Conservation (phyloP, 2,888 invertebrate genomes). For the Cactoblastis cactorum region DNA sequence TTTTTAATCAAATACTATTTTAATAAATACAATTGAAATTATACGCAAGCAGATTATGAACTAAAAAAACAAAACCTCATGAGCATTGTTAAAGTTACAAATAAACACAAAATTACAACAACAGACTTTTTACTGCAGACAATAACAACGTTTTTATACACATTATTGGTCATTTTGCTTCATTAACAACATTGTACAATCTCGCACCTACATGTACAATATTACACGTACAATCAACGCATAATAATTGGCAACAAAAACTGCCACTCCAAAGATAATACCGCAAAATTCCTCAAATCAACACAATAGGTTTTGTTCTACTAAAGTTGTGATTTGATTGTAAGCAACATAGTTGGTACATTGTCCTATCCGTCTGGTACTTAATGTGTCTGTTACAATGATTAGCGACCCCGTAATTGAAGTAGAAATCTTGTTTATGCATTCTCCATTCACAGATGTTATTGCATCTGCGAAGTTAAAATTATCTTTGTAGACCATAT, state of each 20-base stretch:
- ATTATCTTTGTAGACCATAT: neutral
- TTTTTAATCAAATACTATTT: too few species aligned
- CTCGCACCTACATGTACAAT: constrained; percentile 47
- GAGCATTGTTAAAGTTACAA: too few species aligned
- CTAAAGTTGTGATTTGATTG: constrained; percentile 33
- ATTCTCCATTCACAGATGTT: neutral
- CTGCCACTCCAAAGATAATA: constrained; percentile 67
- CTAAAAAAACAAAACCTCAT: too few species aligned
- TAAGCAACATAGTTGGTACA: constrained; percentile 41
- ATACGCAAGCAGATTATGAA: too few species aligned
- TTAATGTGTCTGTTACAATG: constrained; percentile 6
- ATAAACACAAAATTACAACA: neutral
- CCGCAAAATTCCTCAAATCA: constrained; percentile 51
- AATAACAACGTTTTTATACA: constrained; percentile 13
- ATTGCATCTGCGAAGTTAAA: neutral
- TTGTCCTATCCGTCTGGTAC: constrained; percentile 10
- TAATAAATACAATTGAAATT: too few species aligned
- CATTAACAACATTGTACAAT: constrained; percentile 58
- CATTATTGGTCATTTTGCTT: constrained; percentile 38
- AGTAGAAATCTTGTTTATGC: constrained; percentile 11
- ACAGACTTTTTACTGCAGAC: constrained; percentile 26
- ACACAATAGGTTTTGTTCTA: constrained; percentile 19
- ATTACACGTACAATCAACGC: constrained; percentile 33
- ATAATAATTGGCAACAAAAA: constrained; percentile 61
- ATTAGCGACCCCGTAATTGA: constrained; percentile 12